These are phyloP conservation scores for Latheticus oryzae DNA, from an alignment of 2,888 invertebrate species.

Conservation along the genomic window DNA sequence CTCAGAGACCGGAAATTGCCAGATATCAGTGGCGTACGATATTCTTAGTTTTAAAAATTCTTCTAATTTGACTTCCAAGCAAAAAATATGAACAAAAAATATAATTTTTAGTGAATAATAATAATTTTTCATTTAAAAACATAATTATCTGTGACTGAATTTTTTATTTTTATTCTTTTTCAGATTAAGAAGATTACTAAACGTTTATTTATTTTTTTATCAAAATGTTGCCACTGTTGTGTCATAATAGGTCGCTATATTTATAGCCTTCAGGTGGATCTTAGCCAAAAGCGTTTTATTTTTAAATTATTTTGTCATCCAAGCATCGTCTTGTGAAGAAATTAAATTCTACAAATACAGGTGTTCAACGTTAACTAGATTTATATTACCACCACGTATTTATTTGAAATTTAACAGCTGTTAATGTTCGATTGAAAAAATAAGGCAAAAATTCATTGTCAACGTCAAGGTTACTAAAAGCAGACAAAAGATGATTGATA, in stretches of 20 bases:
- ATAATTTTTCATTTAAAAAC: too few relatives aligned
- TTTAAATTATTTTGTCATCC: conserved; percentile 3
- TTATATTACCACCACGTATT: conserved; percentile 17
- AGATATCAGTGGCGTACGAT: too few relatives aligned
- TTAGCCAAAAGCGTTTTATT: conserved; percentile 16
- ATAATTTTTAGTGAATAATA: too few relatives aligned
- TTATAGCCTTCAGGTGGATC: conserved; percentile 31
- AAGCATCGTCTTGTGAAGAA: neutral
- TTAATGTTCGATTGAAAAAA: conserved; percentile 18
- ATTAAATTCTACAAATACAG: too few relatives aligned
- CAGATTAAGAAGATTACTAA: too few relatives aligned
- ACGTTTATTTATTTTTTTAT: too few relatives aligned
- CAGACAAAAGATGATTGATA: conserved; percentile 17
- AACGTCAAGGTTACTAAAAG: conserved; percentile 6
- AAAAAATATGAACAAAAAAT: too few relatives aligned
- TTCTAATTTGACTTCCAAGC: too few relatives aligned
- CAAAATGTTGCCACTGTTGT: conserved; percentile 13
- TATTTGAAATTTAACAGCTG: conserved; percentile 25
- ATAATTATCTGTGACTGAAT: too few relatives aligned
- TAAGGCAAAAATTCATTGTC: conserved; percentile 13
- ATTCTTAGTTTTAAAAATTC: too few relatives aligned
- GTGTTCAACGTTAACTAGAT: conserved; percentile 21
- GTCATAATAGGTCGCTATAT: conserved; percentile 24
- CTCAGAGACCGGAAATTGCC: conserved; percentile 30
- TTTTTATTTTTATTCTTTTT: too few relatives aligned